Percentiles rank a stretch among this genome's conserved stretches.
phyloP scores from a whole-genome alignment of 2,113 vertebrate genomes.

The Daubentonia madagascariensis region DNA sequence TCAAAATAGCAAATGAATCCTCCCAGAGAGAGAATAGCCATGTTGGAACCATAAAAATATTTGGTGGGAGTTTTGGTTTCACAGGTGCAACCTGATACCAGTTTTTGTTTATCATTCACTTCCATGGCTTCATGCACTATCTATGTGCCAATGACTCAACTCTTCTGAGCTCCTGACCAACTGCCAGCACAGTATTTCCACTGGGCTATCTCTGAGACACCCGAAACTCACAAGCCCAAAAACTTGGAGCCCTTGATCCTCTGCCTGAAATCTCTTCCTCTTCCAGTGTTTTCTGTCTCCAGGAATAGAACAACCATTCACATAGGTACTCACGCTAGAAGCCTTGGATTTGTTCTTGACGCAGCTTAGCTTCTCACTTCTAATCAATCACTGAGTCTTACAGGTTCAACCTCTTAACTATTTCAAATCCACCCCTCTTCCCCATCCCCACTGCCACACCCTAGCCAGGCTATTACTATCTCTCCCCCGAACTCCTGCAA shows the following conservation, averaged over 20 bases:
- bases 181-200: conserved; percentile 55
- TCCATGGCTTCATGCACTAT: conserved; percentile 57
- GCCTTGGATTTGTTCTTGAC: background rate
- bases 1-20: background rate
- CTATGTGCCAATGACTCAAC: conserved; percentile 56
- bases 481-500: background rate
- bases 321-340: background rate
- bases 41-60: background rate
- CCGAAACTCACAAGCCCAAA: background rate
- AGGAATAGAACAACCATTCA: conserved; percentile 51
- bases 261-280: conserved; percentile 47
- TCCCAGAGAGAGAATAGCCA: background rate
- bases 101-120: conserved; percentile 20
- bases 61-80: background rate
- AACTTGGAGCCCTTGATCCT: conserved; percentile 50
- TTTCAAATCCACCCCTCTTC: background rate
- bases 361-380: background rate
- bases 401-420: background rate
- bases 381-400: background rate
- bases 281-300: conserved; percentile 39
- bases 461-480: background rate
- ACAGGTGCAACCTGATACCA: background rate
- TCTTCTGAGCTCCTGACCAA: conserved; percentile 63
- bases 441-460: background rate
- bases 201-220: background rate